Conservation (phyloP, 2,113 vertebrate species). For the Sialia sialis region DNA sequence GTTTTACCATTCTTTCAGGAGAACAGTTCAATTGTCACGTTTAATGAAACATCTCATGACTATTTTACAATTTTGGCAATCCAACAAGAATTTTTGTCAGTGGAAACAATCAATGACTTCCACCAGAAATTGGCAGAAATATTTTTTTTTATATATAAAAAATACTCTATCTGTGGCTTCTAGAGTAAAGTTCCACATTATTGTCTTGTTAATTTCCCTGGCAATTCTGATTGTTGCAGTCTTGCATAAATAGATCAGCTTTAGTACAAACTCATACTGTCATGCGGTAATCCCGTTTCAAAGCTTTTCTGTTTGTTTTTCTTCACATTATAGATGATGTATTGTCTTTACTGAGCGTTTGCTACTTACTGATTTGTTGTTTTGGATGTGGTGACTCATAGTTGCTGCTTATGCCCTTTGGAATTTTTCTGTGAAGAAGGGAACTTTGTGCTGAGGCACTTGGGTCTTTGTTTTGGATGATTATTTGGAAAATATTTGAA, state of each 20-base stretch:
- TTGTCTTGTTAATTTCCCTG: neutral
- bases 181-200: neutral
- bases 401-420: neutral
- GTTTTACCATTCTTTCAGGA: neutral
- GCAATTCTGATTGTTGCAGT: neutral
- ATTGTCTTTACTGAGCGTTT: neutral
- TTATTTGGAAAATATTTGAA: conserved; percentile 33
- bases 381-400: neutral
- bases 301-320: neutral
- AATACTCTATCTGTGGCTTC: neutral
- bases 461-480: conserved; percentile 31
- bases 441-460: conserved; percentile 7
- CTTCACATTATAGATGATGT: neutral
- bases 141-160: neutral
- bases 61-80: neutral
- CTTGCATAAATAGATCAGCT: neutral
- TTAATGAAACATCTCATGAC: neutral
- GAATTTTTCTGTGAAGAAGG: neutral
- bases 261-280: neutral
- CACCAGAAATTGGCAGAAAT: neutral
- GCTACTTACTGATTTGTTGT: neutral
- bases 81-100: neutral
- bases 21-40: neutral
- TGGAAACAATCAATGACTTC: neutral
- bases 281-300: neutral